Evolutionary conservation across 2,113 vertebrate genomes (phyloP).

Genomic region (Alligator sinensis): DNA sequence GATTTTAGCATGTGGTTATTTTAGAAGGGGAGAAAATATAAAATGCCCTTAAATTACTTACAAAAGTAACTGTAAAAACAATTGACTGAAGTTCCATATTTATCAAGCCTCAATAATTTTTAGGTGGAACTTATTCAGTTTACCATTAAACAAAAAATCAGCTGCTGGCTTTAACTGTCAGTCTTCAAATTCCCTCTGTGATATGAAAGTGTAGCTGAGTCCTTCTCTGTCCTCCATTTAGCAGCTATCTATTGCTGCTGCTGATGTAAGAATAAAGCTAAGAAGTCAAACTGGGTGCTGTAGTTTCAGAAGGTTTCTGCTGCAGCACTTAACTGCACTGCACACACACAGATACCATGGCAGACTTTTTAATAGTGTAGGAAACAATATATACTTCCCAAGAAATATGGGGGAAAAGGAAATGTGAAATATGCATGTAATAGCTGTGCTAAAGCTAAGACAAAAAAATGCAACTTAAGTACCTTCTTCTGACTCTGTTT

Average conservation of each 20-base stretch:
- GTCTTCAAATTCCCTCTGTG: not conserved
- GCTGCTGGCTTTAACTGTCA: not conserved
- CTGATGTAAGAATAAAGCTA: not conserved
- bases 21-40: not conserved
- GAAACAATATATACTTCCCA: not conserved
- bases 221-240: not conserved
- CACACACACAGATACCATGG: not conserved
- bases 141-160: not conserved
- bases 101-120: not conserved
- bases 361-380: not conserved
- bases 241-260: not conserved
- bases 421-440: not conserved
- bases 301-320: not conserved
- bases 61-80: not conserved
- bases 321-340: not conserved
- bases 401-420: not conserved
- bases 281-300: not conserved
- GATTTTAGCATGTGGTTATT: not conserved
- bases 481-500: not conserved
- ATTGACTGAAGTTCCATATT: not conserved
- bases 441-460: not conserved
- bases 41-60: not conserved
- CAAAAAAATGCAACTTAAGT: not conserved
- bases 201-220: not conserved
- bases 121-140: not conserved